Base-by-base conservation (phyloP, 2,888 invertebrate genomes). In the Bimastos eiseni region DNA sequence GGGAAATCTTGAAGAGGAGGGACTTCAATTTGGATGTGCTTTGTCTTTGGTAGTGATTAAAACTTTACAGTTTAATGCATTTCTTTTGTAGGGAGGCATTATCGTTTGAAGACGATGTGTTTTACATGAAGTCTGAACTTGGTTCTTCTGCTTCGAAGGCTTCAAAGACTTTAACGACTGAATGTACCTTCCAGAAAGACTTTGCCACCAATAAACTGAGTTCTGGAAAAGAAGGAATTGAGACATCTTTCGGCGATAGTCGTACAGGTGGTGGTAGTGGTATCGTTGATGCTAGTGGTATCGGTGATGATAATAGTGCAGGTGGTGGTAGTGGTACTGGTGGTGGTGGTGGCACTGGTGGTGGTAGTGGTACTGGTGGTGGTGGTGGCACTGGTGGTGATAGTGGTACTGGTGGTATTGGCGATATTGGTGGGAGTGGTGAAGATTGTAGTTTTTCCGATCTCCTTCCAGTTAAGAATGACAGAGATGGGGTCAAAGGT, bases 91-190 rank as follows among this genome's bases (percentile, higher is more conserved):
- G 88, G 34, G 38, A 88, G 24, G 24, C 88, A 11, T 88, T 30
- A 24, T 36, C 88, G 8, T 38, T 88, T 38, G 88, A 88, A 36
- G 88, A 88, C 88, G 88, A 88, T 11, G 88, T 88, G 88, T 88
- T 88, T 38, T 6, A 88, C 88, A 38, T 33, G 38, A 38, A 88
- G 34, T 15, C 88, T 24, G 37, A 30, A 30, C 24, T 30, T 34
- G n/a, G 37, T 38, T 36, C 37, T 24, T 36, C 88, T 88, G 19
- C 88, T 88, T 36, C 88, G 15, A 33, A 88, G n/a, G 88, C n/a
- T 37, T 36, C 88, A 36, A 38, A 37, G 88, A 38, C 88, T 38
- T 38, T 38, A 8, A 34, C 88, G 24, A 4, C 88, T 38, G 38
- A 36, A 24, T 34, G 37, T 36, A 33, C 0, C 88, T 30, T 33